These are phyloP conservation scores for Neodiprion virginianus DNA, from an alignment of 1,140 invertebrate genomes.

Conservation along the genomic window DNA sequence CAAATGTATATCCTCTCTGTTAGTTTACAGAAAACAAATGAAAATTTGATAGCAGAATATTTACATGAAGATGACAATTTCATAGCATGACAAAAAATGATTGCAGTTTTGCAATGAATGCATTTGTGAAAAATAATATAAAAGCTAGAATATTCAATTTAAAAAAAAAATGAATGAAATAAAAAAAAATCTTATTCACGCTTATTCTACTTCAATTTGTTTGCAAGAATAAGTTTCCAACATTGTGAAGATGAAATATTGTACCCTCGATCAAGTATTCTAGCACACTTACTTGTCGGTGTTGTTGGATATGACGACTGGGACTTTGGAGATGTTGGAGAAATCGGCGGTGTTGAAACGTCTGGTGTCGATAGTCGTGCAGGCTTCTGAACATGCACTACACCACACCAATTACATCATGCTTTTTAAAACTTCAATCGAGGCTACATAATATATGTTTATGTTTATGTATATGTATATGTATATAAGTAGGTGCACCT, in stretches of 20 bases:
- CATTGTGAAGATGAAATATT: background rate
- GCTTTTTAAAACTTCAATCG: conserved; percentile 17
- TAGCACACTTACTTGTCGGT: conserved; percentile 50
- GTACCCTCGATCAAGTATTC: background rate
- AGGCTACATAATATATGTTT: too few relatives aligned
- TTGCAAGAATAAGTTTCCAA: background rate
- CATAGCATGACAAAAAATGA: too few relatives aligned
- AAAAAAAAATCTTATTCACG: background rate
- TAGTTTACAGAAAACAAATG: too few relatives aligned
- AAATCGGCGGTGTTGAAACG: conserved; percentile 35
- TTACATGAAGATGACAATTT: too few relatives aligned
- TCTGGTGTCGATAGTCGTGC: conserved; percentile 41
- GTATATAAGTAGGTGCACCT: too few relatives aligned
- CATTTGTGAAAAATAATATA: too few relatives aligned
- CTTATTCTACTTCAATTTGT: conserved; percentile 9
- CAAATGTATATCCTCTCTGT: background rate
- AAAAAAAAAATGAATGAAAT: too few relatives aligned
- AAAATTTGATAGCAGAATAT: too few relatives aligned
- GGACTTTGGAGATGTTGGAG: conserved; percentile 43
- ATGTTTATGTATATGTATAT: too few relatives aligned
- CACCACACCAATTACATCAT: conserved; percentile 48
- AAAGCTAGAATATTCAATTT: too few relatives aligned
- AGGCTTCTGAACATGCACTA: conserved; percentile 55
- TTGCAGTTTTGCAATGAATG: too few relatives aligned
- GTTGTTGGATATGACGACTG: conserved; percentile 36